A percentile compares a stretch with the other conserved stretches of the same genome.
Conservation (phyloP, 2,888 invertebrate genomes). For the Leucophenga maculata region DNA sequence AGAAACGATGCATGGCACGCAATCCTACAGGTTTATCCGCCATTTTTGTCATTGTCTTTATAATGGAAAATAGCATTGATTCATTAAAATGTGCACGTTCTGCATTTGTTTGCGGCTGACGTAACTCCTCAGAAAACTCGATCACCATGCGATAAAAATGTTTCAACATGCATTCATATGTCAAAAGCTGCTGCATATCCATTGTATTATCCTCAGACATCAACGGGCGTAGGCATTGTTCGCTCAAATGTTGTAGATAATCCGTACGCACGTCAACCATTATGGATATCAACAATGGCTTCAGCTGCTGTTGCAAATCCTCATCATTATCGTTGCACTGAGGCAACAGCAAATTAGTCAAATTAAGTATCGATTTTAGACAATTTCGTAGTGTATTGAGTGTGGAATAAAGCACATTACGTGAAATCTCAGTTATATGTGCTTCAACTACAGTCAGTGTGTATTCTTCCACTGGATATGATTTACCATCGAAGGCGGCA, state of each 20-base stretch:
- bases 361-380: slow-evolving; percentile 67
- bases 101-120: slow-evolving; percentile 41
- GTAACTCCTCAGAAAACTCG: slow-evolving; percentile 74
- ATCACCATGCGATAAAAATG: slow-evolving; percentile 81
- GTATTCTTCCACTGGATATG: slow-evolving; percentile 70
- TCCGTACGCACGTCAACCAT: slow-evolving; percentile 85
- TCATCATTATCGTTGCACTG: slow-evolving; percentile 42
- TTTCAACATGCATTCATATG: slow-evolving; percentile 78
- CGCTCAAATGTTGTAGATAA: slow-evolving; percentile 78
- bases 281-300: slow-evolving; percentile 75
- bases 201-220: slow-evolving; percentile 62
- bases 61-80: slow-evolving; percentile 67
- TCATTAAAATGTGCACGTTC: slow-evolving; percentile 66
- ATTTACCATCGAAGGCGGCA: slow-evolving; percentile 62
- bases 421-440: slow-evolving; percentile 69
- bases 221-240: slow-evolving; percentile 76
- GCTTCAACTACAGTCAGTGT: slow-evolving; percentile 71
- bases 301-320: slow-evolving; percentile 60
- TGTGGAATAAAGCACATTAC: slow-evolving; percentile 64
- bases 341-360: slow-evolving; percentile 66
- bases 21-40: slow-evolving; percentile 87
- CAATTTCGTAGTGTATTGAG: slow-evolving; percentile 70
- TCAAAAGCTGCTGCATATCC: slow-evolving; percentile 78
- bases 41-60: slow-evolving; percentile 88
- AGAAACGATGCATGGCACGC: slow-evolving; percentile 87